phyloP scores from a whole-genome alignment of 1,140 invertebrate species.

The Magallana ariakensis region DNA sequence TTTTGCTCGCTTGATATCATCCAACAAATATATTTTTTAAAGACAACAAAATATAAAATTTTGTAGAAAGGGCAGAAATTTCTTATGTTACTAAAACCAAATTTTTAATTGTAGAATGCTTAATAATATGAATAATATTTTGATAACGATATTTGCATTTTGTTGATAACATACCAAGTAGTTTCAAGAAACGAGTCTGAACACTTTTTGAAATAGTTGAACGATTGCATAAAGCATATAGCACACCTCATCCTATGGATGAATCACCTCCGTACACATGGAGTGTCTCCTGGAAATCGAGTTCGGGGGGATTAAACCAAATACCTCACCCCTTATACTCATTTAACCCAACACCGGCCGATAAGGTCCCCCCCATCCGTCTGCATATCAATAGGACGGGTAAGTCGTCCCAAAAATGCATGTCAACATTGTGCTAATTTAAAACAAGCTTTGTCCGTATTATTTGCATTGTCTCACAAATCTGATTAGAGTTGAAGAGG shows the following conservation, averaged over 20 bases:
- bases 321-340: neutral
- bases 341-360: neutral
- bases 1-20: too few species aligned
- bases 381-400: neutral
- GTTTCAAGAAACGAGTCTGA: constrained; percentile 21
- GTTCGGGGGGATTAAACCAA: neutral
- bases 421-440: constrained; percentile 24
- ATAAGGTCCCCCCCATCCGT: neutral
- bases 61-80: too few species aligned
- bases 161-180: neutral
- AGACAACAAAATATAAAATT: too few species aligned
- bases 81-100: too few species aligned
- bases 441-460: neutral
- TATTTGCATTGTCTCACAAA: constrained; percentile 12
- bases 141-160: too few species aligned
- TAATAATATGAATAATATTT: too few species aligned
- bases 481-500: neutral
- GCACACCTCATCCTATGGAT: neutral
- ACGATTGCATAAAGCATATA: constrained; percentile 14
- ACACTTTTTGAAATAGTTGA: constrained; percentile 21
- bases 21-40: too few species aligned
- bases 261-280: neutral
- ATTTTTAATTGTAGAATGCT: too few species aligned
- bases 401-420: constrained; percentile 10
- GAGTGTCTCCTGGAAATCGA: neutral